A percentile compares a stretch with the other conserved stretches of the same genome.
Conservation (phyloP, 1,140 invertebrate genomes). For the Aricia agestis region DNA sequence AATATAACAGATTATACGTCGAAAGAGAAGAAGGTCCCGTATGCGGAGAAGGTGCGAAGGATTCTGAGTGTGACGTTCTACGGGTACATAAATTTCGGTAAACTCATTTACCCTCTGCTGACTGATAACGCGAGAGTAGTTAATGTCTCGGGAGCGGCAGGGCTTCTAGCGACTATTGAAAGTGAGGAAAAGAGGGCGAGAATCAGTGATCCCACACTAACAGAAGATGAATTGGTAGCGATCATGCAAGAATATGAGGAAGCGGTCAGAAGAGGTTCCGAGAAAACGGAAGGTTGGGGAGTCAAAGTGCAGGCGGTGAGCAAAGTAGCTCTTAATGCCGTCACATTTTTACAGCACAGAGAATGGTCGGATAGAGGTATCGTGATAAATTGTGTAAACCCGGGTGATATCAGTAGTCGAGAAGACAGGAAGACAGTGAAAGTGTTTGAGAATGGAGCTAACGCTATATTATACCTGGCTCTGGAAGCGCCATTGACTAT, state of each 20-base stretch:
- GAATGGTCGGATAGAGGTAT: conserved; percentile 54
- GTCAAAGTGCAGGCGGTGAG: conserved; percentile 56
- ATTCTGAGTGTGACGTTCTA: conserved; percentile 64
- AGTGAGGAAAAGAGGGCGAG: conserved; percentile 53
- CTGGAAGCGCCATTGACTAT: conserved; percentile 59
- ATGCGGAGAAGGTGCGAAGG: conserved; percentile 55
- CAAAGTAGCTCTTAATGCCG: conserved; percentile 62
- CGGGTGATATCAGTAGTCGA: conserved; percentile 45
- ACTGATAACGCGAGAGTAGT: conserved; percentile 59
- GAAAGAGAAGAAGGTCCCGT: conserved; percentile 50
- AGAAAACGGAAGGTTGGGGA: conserved; percentile 66
- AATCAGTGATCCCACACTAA: conserved; percentile 53
- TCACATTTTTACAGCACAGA: conserved; percentile 63
- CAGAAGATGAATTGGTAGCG: conserved; percentile 60
- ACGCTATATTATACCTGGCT: conserved; percentile 63
- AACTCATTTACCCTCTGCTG: conserved; percentile 60
- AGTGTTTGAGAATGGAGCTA: conserved; percentile 64
- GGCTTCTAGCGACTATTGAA: conserved; percentile 59
- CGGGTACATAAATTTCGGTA: conserved; percentile 67
- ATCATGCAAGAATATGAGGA: conserved; percentile 64
- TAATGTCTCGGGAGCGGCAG: conserved; percentile 65
- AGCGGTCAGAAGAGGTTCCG: conserved; percentile 51
- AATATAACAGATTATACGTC: conserved; percentile 60
- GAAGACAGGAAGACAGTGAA: conserved; percentile 56
- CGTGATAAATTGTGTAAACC: conserved; percentile 68